Base-by-base conservation (phyloP, 1,140 invertebrate species). In the Dinoponera quadriceps region DNA sequence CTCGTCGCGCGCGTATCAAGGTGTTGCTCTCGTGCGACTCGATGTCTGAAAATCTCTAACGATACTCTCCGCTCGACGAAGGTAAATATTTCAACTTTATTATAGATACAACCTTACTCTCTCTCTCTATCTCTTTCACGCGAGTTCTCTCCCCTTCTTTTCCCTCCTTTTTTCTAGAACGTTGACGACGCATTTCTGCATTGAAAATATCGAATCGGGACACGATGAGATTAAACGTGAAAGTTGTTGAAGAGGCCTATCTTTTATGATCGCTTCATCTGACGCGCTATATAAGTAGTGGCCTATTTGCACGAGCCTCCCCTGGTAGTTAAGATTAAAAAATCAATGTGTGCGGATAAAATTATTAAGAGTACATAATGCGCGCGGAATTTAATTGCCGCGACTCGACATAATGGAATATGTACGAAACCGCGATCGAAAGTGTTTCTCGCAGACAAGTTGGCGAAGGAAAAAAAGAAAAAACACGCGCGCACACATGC, bases 201-300 rank as follows among this genome's bases (percentile, higher is more conserved):
- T 18, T 25, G 29, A 66, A 44, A 74, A 38, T 44, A 48, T 74
- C 71, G 55, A 74, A 60, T 20, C 25, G 71, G 5, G 54, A 66
- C 60, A 5, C 3, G 49, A n/a, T 33, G 29, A 78, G 75, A 78
- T 44, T 69, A 44, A 55, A 69, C 29, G 54, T 25, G n/a, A 78
- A 69, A 55, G 33, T 69, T 69, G 55, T 27, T 11, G 51, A 71
- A 48, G 33, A 71, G 22, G 33, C 25, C 25, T 29, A 57, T 71
- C 65, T 71, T 71, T 80, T 57, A 44, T 71, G 51, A 80, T 80
- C 65, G 75, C 75, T 59, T 80, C 75, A 80, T 80, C 65, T 57
- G 65, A 29, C 22, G 65, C 33, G 65, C 75, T 69, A 69, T 80
- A 80, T 71, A 80, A 71, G 75, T 80, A 80, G 49, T 71, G 75